Evolutionary conservation across 2,113 vertebrate genomes (phyloP), one percentile per base, ranked within the genome.

Genomic region (Dicentrarchus labrax): DNA sequence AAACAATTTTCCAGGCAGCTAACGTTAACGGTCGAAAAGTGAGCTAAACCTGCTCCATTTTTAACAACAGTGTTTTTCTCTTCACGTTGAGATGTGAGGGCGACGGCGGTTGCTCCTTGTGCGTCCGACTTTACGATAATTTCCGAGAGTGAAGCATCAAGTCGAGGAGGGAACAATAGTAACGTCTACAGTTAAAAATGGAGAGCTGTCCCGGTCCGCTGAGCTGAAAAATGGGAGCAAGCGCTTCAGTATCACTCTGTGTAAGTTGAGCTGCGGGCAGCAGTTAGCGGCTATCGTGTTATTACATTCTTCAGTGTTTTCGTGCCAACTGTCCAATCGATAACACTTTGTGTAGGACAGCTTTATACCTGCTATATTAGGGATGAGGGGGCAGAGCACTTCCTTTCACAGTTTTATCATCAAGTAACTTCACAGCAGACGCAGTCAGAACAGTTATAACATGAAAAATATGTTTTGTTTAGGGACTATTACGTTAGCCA

Each of bases 231-330:
- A 89, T 96, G 95, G 96, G 96, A 89, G 90, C 93, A 30, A 88
- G 95, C 0, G 86, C 95, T 36, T 96, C 96, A 54, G 17, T 96
- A 59, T 94, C 95, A 4, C 60, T 95, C 22, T 96, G 96, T 78
- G 96, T 96, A 94, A 96, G 96, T 96, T 54, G 4, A 59, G 13
- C 69, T 30, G 12, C 4, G 11, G 38, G n/a, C 11, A 41, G 21
- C 38, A 41, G 6, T 13, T 13, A 6, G 24, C 19, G 15, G 39
- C 22, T 41, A 4, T 62, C 3, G 30, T 30, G 30, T 57, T 59
- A 19, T 45, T 56, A 39, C 53, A 62, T 16, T 19, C 4, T 6
- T 56, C 19, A 4, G 8, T 43, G 38, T 59, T 66, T 70, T 71
- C 4, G 6, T 36, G 54, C 6, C 12, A 6, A 30, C 21, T 60